Evolutionary conservation across 2,797 vertebrate species (phyloP), one percentile per base, ranked within the genome.

Genomic region (Hoplostethus mediterraneus): DNA sequence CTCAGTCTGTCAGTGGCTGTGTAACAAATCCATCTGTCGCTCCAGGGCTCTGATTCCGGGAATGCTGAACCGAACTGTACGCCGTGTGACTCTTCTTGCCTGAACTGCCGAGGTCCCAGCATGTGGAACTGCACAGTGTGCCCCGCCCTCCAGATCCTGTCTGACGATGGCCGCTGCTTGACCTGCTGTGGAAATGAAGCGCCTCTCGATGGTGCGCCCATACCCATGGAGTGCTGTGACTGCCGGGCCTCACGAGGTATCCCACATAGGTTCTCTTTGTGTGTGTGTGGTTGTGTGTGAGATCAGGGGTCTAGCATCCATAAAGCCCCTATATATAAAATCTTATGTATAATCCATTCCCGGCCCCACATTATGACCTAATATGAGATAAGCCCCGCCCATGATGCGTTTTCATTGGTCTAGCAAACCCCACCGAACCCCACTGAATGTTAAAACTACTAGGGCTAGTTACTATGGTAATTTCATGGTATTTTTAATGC

Each of bases 71-170:
- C 64, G 4, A 55, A 78, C n/a, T 99, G 98, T 80, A 82, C 82
- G 42, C 73, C 61, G 2, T 98, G 97, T 21, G 92, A 98, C 10
- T 71, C 82, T 0, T 96, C 95, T 3, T 99, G 98, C 38, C 1
- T 79, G 0, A 94, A 96, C 81, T 99, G 98, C 85, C 95, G 95
- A 42, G 97, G 98, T 8, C 94, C 95, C 0, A 88, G 96, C 0
- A 63, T 58, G 30, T 60, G 86, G 74, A 95, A 97, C 87, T 99
- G 98, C 86, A 98, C 95, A 0, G 11, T 83, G 49, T 99, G 97
- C 9, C 94, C 90, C 0, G 91, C 93, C 25, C 67, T 72, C 81
- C 71, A 91, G 95, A 38, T 93, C 86, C 40, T 95, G 75, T 68
- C 87, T 4, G 94, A 96, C 0, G 94, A 97, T 10, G 89, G 94